Percentiles rank a stretch among this genome's conserved stretches.
phyloP scores from a whole-genome alignment of 2,888 invertebrate genomes.

The Lasioglossum leucozonium region DNA sequence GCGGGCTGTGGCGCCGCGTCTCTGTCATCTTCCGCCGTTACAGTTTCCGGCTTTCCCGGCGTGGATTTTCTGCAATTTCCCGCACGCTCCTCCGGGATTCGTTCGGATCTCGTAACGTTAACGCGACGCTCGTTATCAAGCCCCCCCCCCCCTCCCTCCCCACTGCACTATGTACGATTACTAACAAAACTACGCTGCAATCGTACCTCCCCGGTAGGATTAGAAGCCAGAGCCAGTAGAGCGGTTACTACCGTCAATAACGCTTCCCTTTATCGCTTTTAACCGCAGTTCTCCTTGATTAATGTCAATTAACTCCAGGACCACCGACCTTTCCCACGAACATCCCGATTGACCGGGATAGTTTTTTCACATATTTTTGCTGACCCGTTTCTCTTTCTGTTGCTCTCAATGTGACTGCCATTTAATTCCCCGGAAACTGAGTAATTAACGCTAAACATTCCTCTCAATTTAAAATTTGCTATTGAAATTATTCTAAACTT shows the following conservation, averaged over 20 bases:
- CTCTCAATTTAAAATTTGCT: too few species aligned
- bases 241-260: conserved; percentile 44
- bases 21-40: conserved; percentile 6
- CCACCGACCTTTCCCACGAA: not conserved
- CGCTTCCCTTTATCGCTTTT: conserved; percentile 23
- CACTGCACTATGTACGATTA: conserved; percentile 24
- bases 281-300: conserved; percentile 11
- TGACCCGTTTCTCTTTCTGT: too few species aligned
- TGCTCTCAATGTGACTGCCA: too few species aligned
- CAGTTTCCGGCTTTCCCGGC: conserved; percentile 7
- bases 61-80: conserved; percentile 20
- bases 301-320: conserved; percentile 30
- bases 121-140: conserved; percentile 37
- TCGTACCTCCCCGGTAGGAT: conserved; percentile 18
- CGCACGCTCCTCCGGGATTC: conserved; percentile 4
- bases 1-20: not conserved
- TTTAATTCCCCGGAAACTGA: too few species aligned
- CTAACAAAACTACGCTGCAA: conserved; percentile 39
- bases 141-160: not conserved
- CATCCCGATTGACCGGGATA: not conserved
- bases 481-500: too few species aligned
- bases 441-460: too few species aligned
- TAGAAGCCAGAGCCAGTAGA: not conserved
- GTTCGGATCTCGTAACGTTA: conserved; percentile 22
- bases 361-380: too few species aligned